Conservation (phyloP, 2,113 vertebrate genomes). For the Montifringilla adamsi region DNA sequence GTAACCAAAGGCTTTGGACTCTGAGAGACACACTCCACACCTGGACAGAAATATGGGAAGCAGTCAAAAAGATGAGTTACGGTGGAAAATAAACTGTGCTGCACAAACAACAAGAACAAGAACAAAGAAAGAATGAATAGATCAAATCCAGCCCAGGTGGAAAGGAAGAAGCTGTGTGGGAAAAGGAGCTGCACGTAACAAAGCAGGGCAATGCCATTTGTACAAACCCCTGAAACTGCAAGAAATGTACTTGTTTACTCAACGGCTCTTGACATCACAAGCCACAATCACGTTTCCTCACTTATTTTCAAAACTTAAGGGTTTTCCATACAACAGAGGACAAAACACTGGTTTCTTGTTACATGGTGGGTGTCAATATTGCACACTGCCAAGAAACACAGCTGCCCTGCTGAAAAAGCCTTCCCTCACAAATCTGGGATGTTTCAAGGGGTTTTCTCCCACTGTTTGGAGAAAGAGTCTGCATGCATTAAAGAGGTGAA, state of each 20-base stretch:
- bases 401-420: slow-evolving; percentile 15
- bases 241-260: not conserved
- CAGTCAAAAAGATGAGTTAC: not conserved
- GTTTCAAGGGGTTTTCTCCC: not conserved
- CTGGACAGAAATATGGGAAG: not conserved
- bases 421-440: not conserved
- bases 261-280: not conserved
- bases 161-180: not conserved
- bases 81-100: not conserved
- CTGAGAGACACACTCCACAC: not conserved
- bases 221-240: not conserved
- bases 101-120: not conserved
- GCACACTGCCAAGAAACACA: slow-evolving; percentile 30
- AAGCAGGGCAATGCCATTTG: not conserved
- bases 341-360: slow-evolving; percentile 49
- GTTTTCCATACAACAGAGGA: slow-evolving; percentile 11
- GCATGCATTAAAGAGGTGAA: not conserved
- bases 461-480: not conserved
- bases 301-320: slow-evolving; percentile 8
- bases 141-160: not conserved
- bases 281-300: not conserved
- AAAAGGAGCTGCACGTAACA: not conserved
- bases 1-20: not conserved
- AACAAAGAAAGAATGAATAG: not conserved
- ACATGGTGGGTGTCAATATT: slow-evolving; percentile 7